These are phyloP conservation scores for Siniperca scherzeri DNA, from an alignment of 2,797 vertebrate genomes.

Conservation along the genomic window DNA sequence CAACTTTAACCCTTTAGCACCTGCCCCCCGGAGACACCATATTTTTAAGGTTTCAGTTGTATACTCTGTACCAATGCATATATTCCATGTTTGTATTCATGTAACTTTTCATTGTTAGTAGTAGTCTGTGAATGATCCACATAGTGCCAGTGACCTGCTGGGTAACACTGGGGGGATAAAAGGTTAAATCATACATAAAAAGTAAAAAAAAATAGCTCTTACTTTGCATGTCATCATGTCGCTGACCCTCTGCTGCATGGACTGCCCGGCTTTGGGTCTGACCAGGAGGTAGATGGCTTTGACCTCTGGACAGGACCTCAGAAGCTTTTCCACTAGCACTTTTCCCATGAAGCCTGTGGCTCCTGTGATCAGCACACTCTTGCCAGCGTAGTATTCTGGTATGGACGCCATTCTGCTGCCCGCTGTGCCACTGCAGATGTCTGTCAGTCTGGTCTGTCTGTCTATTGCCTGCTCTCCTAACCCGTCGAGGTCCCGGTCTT, in stretches of 20 bases:
- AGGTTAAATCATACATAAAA: background rate
- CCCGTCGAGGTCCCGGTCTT: conserved; percentile 61
- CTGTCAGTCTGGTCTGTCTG: conserved; percentile 22
- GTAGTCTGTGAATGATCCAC: too few relatives aligned
- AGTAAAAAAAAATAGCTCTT: conserved; percentile 15
- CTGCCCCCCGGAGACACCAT: too few relatives aligned
- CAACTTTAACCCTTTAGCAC: too few relatives aligned
- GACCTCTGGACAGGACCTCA: conserved; percentile 91
- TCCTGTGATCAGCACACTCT: conserved; percentile 92
- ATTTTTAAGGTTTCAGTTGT: too few relatives aligned
- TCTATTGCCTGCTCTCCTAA: conserved; percentile 45
- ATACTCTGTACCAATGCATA: too few relatives aligned
- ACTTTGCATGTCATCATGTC: conserved; percentile 95
- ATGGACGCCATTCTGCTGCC: conserved; percentile 87
- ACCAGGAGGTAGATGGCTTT: conserved; percentile 92
- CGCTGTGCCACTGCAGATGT: conserved; percentile 33
- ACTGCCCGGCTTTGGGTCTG: conserved; percentile 93
- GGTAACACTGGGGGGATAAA: background rate
- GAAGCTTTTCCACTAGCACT: conserved; percentile 94
- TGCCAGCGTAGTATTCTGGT: conserved; percentile 90
- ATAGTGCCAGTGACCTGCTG: background rate
- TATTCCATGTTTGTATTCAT: too few relatives aligned
- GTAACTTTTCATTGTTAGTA: too few relatives aligned
- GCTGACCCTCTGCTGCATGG: conserved; percentile 90
- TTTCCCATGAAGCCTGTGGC: conserved; percentile 97